Conservation (phyloP, 2,888 invertebrate genomes). For the Augochlorella aurata region DNA sequence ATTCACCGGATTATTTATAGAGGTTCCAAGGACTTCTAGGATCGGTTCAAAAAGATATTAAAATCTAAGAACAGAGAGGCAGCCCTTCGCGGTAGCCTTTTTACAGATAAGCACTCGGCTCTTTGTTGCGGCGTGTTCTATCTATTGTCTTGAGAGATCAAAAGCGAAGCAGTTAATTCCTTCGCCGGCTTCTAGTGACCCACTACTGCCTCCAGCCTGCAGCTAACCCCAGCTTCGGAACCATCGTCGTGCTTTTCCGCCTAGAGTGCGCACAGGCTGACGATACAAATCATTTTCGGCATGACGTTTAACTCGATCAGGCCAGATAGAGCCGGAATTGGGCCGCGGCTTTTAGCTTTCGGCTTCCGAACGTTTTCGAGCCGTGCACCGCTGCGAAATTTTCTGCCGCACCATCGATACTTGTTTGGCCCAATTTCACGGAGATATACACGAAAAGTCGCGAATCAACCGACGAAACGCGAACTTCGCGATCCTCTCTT, state of each 20-base stretch:
- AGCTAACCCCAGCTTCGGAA: neutral
- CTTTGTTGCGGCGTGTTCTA: neutral
- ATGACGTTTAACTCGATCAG: conserved; percentile 39
- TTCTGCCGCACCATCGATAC: conserved; percentile 22
- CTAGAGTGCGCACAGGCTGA: neutral
- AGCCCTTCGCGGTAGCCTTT: neutral
- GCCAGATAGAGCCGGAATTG: conserved; percentile 31
- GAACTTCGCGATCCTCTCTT: conserved; percentile 9
- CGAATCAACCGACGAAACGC: conserved; percentile 15
- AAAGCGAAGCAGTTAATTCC: conserved; percentile 2
- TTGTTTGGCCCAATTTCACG: conserved; percentile 41
- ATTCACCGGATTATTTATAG: neutral
- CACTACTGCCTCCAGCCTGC: neutral
- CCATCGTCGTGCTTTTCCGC: neutral
- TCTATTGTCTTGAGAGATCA: neutral
- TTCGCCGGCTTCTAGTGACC: neutral
- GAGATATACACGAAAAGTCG: conserved; percentile 3
- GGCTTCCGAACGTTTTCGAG: neutral
- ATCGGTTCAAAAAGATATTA: neutral
- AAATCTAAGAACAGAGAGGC: neutral
- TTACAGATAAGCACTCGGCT: neutral
- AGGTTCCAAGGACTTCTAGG: neutral
- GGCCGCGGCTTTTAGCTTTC: conserved; percentile 17
- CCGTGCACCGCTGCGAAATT: conserved; percentile 12
- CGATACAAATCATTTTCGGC: conserved; percentile 45